A percentile compares a stretch with the other conserved stretches of the same genome.
Evolutionary conservation across 2,113 vertebrate species (phyloP).

Genomic region (Cynopterus brachyotis): DNA sequence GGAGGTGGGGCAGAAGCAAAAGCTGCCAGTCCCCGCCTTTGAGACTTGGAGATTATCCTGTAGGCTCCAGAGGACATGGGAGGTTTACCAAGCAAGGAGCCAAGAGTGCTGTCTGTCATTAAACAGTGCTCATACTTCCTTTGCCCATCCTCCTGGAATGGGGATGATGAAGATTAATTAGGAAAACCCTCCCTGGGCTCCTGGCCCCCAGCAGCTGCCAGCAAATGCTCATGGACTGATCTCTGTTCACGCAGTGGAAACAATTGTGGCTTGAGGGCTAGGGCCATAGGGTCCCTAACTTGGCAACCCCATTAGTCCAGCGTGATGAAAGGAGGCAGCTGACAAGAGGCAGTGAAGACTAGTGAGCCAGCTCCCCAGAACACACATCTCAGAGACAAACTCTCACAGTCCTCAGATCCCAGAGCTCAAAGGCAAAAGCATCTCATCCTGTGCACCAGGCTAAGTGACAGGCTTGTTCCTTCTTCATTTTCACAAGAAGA

Average conservation of each 20-base stretch:
- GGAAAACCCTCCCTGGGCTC: background rate
- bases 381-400: constrained; percentile 42
- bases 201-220: constrained; percentile 30
- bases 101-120: background rate
- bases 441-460: background rate
- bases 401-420: background rate
- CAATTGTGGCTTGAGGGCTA: constrained; percentile 64
- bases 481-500: background rate
- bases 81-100: background rate
- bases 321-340: constrained; percentile 49
- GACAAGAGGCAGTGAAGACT: background rate
- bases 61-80: fast-evolving
- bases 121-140: background rate
- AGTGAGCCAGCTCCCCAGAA: constrained; percentile 24
- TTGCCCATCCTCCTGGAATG: background rate
- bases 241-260: constrained; percentile 44
- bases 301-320: constrained; percentile 58
- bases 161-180: background rate
- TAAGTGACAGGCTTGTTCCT: background rate
- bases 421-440: background rate
- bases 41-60: background rate
- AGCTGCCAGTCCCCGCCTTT: background rate
- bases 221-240: background rate
- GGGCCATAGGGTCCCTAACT: constrained; percentile 52
- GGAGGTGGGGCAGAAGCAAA: fast-evolving